Conservation (phyloP, 2,888 invertebrate genomes). For the Mamestra brassicae region DNA sequence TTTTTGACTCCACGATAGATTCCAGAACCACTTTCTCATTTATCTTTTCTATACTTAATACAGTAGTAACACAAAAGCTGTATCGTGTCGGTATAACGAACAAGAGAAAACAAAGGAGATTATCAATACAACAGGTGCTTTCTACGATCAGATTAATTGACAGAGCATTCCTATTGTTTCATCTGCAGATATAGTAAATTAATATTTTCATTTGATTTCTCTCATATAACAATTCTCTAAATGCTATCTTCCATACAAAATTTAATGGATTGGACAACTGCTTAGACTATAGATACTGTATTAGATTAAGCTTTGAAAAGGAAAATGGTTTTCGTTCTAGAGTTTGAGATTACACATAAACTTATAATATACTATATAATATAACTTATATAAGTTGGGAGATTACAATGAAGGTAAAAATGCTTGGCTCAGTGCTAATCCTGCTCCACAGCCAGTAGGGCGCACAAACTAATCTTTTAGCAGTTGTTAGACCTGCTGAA, state of each 20-base stretch:
- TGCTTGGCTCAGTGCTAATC: too few relatives aligned
- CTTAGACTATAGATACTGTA: neutral
- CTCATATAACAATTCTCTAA: constrained; percentile 16
- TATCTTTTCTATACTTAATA: constrained; percentile 3
- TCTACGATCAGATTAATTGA: constrained; percentile 28
- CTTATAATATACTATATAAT: too few relatives aligned
- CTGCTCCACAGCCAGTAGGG: too few relatives aligned
- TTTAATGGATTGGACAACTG: neutral
- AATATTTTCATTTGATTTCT: constrained; percentile 29
- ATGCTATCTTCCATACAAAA: constrained; percentile 4
- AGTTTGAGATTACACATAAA: too few relatives aligned
- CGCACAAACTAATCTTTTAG: too few relatives aligned
- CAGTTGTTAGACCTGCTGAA: too few relatives aligned
- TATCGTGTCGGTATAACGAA: constrained; percentile 14
- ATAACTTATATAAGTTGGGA: too few relatives aligned
- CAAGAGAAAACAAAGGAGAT: constrained; percentile 33
- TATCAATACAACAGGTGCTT: constrained; percentile 32
- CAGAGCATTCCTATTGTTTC: constrained; percentile 47
- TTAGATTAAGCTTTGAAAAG: too few relatives aligned
- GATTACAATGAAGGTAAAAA: too few relatives aligned
- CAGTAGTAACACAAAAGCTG: constrained; percentile 3
- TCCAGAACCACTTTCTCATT: constrained; percentile 40
- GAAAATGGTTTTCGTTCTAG: too few relatives aligned
- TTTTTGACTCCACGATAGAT: constrained; percentile 25
- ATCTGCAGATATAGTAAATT: constrained; percentile 13